A percentile compares a stretch with the other conserved stretches of the same genome.
phyloP scores from a whole-genome alignment of 2,113 vertebrate species.

The Pao palembangensis region DNA sequence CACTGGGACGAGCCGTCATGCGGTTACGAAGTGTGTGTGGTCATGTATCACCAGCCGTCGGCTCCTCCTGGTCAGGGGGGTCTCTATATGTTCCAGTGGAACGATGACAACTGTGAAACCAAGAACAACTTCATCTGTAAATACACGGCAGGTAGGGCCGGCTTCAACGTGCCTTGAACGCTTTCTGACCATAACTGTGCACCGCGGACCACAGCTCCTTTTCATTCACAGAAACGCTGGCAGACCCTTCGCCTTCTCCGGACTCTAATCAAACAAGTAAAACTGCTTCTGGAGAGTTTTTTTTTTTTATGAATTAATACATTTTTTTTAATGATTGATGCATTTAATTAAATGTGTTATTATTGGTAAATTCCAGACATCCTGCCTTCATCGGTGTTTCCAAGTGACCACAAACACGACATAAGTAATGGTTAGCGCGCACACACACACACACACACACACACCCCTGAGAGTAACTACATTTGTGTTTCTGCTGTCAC shows the following conservation, averaged over 20 bases:
- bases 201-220: background rate
- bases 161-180: background rate
- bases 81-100: constrained; percentile 94
- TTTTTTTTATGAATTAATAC: too few species aligned
- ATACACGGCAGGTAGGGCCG: constrained; percentile 81
- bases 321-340: background rate
- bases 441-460: background rate
- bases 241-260: constrained; percentile 29
- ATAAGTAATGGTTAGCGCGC: constrained; percentile 68
- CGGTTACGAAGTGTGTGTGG: constrained; percentile 90
- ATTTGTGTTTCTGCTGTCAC: background rate
- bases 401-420: constrained; percentile 58
- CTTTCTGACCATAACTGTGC: background rate
- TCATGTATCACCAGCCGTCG: constrained; percentile 96
- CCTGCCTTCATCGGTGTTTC: constrained; percentile 41
- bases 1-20: constrained; percentile 96
- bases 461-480: constrained; percentile 11
- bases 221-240: constrained; percentile 39
- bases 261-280: constrained; percentile 59
- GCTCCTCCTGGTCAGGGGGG: constrained; percentile 80
- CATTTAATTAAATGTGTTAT: background rate
- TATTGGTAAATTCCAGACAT: constrained; percentile 41
- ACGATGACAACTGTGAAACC: constrained; percentile 92
- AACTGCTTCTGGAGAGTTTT: background rate
- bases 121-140: constrained; percentile 99